Percentiles rank a stretch among this genome's conserved stretches.
These are phyloP conservation scores for Spheniscus humboldti DNA, from an alignment of 2,797 vertebrate genomes.

Conservation along the genomic window DNA sequence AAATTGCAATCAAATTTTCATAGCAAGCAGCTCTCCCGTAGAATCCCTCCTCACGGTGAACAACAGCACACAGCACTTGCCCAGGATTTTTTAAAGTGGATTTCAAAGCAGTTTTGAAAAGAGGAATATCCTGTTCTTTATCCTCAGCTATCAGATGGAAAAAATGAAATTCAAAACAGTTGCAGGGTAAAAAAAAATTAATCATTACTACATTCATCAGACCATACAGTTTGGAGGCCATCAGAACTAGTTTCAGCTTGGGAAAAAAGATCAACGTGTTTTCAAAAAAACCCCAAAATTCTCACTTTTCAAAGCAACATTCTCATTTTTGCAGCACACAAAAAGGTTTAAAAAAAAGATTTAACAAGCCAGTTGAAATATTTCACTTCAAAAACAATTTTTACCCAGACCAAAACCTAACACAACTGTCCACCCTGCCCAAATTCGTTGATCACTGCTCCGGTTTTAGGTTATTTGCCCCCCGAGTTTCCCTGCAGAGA, in stretches of 20 bases:
- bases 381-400: not conserved
- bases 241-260: not conserved
- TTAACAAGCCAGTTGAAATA: not conserved
- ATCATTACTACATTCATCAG: not conserved
- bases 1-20: not conserved
- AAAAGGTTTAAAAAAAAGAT: not conserved
- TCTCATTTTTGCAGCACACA: not conserved
- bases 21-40: not conserved
- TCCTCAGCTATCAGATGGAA: not conserved
- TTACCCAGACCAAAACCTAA: not conserved
- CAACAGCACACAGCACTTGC: not conserved
- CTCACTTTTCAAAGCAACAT: not conserved
- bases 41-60: not conserved
- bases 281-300: fast-evolving
- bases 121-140: not conserved
- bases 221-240: not conserved
- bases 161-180: not conserved
- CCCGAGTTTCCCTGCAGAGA: not conserved
- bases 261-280: not conserved
- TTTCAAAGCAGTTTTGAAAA: not conserved
- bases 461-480: not conserved
- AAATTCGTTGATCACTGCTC: fast-evolving
- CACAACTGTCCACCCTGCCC: not conserved
- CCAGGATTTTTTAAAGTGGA: not conserved
- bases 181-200: not conserved